Conservation (phyloP, 2,888 invertebrate genomes). For the Odontocerum albicorne region DNA sequence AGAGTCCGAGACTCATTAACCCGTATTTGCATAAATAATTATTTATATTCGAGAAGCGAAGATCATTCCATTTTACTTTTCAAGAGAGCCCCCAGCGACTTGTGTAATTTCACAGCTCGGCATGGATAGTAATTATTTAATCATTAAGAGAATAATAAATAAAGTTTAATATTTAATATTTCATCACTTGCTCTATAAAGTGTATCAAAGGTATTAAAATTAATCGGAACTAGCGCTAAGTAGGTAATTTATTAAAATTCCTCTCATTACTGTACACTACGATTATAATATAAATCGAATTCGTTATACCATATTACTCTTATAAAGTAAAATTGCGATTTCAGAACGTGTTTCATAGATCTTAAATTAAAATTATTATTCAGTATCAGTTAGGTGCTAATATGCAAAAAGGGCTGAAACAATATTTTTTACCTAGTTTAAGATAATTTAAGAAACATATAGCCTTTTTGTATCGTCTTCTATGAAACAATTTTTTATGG, state of each 20-base stretch:
- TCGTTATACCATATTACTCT: neutral
- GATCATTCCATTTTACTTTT: neutral
- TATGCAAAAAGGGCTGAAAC: too few relatives aligned
- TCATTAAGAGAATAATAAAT: neutral
- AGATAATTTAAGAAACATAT: too few relatives aligned
- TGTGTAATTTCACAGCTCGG: neutral
- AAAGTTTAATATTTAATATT: neutral
- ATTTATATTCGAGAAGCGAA: neutral
- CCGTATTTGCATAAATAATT: neutral
- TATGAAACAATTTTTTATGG: too few relatives aligned
- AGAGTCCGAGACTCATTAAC: neutral
- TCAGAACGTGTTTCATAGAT: too few relatives aligned
- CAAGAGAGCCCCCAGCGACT: neutral
- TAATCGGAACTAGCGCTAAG: neutral
- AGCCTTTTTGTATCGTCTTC: too few relatives aligned
- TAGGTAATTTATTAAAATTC: neutral
- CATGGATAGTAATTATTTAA: neutral
- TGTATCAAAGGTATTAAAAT: neutral
- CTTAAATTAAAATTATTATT: too few relatives aligned
- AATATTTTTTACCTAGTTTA: too few relatives aligned
- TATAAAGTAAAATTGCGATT: too few relatives aligned
- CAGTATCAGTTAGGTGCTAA: too few relatives aligned
- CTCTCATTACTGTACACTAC: neutral
- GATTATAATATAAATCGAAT: neutral
- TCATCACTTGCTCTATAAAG: neutral